These are phyloP conservation scores for Synanthedon andrenaeformis DNA, from an alignment of 2,888 invertebrate genomes.

Conservation along the genomic window DNA sequence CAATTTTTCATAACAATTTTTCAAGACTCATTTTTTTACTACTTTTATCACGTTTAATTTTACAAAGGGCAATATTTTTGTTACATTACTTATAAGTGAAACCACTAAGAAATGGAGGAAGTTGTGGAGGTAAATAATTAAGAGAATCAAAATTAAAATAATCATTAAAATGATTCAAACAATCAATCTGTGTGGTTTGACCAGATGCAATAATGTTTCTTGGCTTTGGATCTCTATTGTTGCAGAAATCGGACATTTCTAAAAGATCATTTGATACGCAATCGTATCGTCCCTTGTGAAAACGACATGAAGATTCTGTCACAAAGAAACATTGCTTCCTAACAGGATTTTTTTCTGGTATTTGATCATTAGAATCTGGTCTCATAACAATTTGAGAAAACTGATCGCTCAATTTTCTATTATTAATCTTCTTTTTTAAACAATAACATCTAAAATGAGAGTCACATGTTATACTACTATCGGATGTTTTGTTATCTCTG, in stretches of 20 bases:
- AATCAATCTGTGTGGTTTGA: too few species aligned
- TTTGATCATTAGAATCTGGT: slow-evolving; percentile 12
- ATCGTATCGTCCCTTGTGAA: slow-evolving; percentile 16
- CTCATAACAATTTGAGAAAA: slow-evolving; percentile 23
- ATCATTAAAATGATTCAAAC: background rate
- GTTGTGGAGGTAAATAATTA: slow-evolving; percentile 34
- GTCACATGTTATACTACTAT: background rate
- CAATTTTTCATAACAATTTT: too few species aligned
- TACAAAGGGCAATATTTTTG: too few species aligned
- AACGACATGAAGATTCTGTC: slow-evolving; percentile 16
- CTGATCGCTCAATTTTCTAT: background rate
- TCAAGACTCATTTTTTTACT: too few species aligned
- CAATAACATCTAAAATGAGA: background rate
- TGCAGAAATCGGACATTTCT: slow-evolving; percentile 19
- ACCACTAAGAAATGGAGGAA: slow-evolving; percentile 35
- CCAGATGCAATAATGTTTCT: background rate
- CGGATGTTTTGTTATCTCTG: background rate
- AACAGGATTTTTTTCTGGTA: slow-evolving; percentile 4
- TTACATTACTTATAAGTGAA: slow-evolving; percentile 5
- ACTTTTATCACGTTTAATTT: too few species aligned
- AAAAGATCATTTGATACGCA: slow-evolving; percentile 19
- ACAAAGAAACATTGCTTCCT: slow-evolving; percentile 18
- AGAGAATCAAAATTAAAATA: slow-evolving; percentile 25
- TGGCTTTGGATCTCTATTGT: slow-evolving; percentile 3
- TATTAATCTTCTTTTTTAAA: background rate